These are phyloP conservation scores for Drosophila pallidifrons DNA, from an alignment of 1,140 invertebrate species.

Conservation along the genomic window DNA sequence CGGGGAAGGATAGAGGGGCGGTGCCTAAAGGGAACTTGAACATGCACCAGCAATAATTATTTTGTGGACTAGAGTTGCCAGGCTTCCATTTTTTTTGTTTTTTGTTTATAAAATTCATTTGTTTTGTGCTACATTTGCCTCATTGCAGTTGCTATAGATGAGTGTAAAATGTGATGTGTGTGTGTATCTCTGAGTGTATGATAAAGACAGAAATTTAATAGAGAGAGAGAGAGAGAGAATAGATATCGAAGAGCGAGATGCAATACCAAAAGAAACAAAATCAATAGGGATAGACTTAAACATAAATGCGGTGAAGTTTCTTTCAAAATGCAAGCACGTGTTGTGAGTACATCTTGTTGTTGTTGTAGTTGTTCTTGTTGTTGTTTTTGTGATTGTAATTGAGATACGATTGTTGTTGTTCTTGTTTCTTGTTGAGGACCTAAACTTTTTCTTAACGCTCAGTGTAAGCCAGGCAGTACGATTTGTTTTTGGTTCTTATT, in stretches of 20 bases:
- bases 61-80: conserved; percentile 36
- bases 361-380: conserved; percentile 52
- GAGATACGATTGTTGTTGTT: conserved; percentile 45
- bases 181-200: conserved; percentile 31
- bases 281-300: conserved; percentile 48
- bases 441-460: conserved; percentile 50
- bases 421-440: conserved; percentile 52
- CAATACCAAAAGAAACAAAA: conserved; percentile 67
- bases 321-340: conserved; percentile 76
- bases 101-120: conserved; percentile 16
- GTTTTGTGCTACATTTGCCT: conserved; percentile 50
- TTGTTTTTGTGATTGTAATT: conserved; percentile 42
- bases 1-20: background rate
- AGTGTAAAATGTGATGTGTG: conserved; percentile 53
- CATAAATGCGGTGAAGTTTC: conserved; percentile 51
- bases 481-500: conserved; percentile 28
- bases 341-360: conserved; percentile 46
- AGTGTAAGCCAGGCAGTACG: conserved; percentile 65
- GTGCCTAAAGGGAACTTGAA: conserved; percentile 14
- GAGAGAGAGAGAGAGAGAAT: conserved; percentile 17
- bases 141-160: conserved; percentile 51
- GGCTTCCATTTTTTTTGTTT: conserved; percentile 4
- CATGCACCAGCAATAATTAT: conserved; percentile 46
- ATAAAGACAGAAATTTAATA: conserved; percentile 43
- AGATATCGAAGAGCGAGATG: conserved; percentile 51